Evolutionary conservation across 1,140 invertebrate genomes (phyloP).

Genomic region (Sycobia sp.): DNA sequence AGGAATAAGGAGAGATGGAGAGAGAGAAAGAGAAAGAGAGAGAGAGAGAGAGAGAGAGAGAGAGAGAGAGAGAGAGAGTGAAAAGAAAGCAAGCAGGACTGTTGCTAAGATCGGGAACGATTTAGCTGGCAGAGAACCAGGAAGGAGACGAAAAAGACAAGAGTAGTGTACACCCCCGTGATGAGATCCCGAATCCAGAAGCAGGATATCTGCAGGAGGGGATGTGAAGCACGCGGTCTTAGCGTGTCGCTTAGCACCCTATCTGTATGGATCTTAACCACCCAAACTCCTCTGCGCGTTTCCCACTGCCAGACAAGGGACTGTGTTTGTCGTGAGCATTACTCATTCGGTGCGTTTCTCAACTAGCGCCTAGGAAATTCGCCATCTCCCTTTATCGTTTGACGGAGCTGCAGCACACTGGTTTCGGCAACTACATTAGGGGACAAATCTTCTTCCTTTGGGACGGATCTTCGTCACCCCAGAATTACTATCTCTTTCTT

Average conservation of each 20-base stretch:
- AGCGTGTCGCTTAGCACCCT: constrained; percentile 63
- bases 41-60: neutral
- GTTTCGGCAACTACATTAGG: constrained; percentile 60
- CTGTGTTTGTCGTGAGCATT: constrained; percentile 64
- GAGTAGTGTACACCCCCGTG: neutral
- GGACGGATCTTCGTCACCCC: constrained; percentile 26
- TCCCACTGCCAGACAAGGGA: constrained; percentile 42
- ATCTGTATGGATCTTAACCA: constrained; percentile 58
- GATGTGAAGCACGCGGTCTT: constrained; percentile 45
- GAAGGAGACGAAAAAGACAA: neutral
- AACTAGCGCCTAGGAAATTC: too few species aligned
- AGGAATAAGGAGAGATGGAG: neutral
- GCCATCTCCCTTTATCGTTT: constrained; percentile 23
- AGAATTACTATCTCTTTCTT: neutral
- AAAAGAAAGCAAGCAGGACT: neutral
- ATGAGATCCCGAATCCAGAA: too few species aligned
- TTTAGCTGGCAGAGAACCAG: neutral
- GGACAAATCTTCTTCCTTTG: constrained; percentile 57
- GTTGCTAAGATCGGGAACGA: neutral
- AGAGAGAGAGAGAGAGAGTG: neutral
- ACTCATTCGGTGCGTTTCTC: constrained; percentile 61
- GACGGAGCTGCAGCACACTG: constrained; percentile 17
- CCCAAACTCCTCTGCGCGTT: constrained; percentile 38
- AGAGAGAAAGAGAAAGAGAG: neutral
- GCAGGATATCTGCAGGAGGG: too few species aligned